Percentiles rank a stretch among this genome's conserved stretches.
Evolutionary conservation across 2,113 vertebrate species (phyloP).

Genomic region (Sander vitreus): DNA sequence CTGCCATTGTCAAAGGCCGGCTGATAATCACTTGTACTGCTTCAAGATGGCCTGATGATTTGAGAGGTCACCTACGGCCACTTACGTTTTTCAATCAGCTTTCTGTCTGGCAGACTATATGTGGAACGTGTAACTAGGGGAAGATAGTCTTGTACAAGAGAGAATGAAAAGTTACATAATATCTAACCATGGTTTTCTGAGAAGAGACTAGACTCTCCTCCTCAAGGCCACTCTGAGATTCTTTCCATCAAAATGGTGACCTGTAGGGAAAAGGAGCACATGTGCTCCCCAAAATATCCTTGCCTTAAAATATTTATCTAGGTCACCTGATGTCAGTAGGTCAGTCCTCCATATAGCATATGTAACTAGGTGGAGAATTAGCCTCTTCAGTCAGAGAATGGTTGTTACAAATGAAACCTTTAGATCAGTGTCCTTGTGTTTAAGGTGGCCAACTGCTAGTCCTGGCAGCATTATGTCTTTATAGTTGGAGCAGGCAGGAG

Average conservation of each 20-base stretch:
- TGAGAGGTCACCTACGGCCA: background rate
- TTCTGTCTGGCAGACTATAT: background rate
- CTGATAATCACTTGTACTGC: background rate
- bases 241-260: background rate
- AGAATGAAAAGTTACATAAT: background rate
- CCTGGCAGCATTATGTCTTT: slow-evolving; percentile 24
- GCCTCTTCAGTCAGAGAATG: background rate
- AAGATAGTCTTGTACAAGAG: background rate
- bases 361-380: background rate
- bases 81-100: background rate
- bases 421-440: slow-evolving; percentile 24
- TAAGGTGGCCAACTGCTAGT: slow-evolving; percentile 37
- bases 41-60: background rate
- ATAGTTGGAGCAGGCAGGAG: slow-evolving; percentile 29
- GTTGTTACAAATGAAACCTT: slow-evolving; percentile 8
- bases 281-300: background rate
- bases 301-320: background rate
- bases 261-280: background rate
- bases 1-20: background rate
- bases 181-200: background rate
- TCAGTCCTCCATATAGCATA: background rate
- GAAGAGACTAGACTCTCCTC: background rate
- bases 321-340: background rate
- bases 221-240: background rate
- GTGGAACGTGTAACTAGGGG: background rate